Conservation (phyloP, 2,113 vertebrate genomes). For the Neogobius melanostomus region DNA sequence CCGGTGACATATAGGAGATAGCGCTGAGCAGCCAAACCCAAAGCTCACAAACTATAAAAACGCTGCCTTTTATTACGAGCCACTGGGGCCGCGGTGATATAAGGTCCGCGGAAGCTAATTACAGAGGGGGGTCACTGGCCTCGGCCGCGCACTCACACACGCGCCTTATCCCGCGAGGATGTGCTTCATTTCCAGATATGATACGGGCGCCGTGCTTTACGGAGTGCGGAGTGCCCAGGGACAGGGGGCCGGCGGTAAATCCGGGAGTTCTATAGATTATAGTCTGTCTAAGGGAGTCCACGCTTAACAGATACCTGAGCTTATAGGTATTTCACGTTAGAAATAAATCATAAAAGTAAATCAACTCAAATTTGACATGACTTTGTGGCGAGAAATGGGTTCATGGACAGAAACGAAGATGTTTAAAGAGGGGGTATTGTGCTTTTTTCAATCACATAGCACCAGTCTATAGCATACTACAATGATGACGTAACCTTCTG, state of each 20-base stretch:
- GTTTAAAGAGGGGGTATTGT: too few species aligned
- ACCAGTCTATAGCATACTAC: too few species aligned
- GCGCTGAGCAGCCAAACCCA: not conserved
- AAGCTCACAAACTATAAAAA: constrained; percentile 3
- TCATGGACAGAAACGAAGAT: too few species aligned
- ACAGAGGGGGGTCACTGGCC: constrained; percentile 5
- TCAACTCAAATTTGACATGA: too few species aligned
- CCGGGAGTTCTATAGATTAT: not conserved
- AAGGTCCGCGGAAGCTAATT: constrained; percentile 1
- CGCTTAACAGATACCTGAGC: too few species aligned
- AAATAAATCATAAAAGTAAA: too few species aligned
- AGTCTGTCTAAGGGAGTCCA: too few species aligned
- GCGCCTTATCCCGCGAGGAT: constrained; percentile 12
- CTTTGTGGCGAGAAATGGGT: too few species aligned
- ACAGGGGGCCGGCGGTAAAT: constrained; percentile 36
- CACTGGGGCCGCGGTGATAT: not conserved
- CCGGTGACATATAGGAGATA: not conserved
- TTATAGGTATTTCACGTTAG: too few species aligned
- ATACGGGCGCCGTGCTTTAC: constrained; percentile 46
- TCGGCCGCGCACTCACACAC: not conserved
- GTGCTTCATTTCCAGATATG: constrained; percentile 46
- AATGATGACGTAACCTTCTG: too few species aligned
- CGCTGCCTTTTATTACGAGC: not conserved
- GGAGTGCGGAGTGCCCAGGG: constrained; percentile 35
- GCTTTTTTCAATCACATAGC: too few species aligned